A percentile compares a stretch with the other conserved stretches of the same genome.
phyloP scores from a whole-genome alignment of 1,140 invertebrate species.

The Aphis craccivora region DNA sequence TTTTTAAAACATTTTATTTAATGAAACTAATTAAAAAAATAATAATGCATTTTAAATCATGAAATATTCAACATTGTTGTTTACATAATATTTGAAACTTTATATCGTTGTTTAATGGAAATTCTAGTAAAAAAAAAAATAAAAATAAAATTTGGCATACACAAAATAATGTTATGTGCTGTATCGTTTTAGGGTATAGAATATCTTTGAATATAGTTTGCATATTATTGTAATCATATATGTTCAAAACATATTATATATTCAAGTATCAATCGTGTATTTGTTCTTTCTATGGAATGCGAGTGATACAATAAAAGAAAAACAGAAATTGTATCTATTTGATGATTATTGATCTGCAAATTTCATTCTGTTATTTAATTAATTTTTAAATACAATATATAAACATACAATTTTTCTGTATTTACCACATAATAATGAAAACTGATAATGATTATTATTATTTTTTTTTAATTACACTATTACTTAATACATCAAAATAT shows the following conservation, averaged over 20 bases:
- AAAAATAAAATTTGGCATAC: background rate
- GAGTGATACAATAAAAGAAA: background rate
- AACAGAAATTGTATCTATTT: background rate
- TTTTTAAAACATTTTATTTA: background rate
- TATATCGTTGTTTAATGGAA: slow-evolving; percentile 10
- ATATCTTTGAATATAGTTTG: background rate
- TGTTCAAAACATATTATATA: background rate
- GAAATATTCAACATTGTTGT: slow-evolving; percentile 11
- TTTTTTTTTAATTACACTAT: background rate
- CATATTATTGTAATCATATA: slow-evolving; percentile 22
- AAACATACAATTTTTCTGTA: background rate
- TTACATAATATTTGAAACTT: slow-evolving; percentile 3
- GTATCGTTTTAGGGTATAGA: background rate
- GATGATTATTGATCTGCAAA: background rate
- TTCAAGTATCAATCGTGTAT: slow-evolving; percentile 45
- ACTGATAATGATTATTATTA: background rate
- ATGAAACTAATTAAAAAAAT: background rate
- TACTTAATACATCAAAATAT: background rate
- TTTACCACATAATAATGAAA: background rate
- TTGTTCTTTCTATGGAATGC: background rate
- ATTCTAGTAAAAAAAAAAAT: background rate
- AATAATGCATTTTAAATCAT: slow-evolving; percentile 19
- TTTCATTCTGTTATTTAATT: background rate
- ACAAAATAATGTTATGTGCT: background rate
- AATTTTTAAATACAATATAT: background rate